Percentiles rank a stretch among this genome's conserved stretches.
Conservation (phyloP, 37 sponge, comb jelly and placozoan species). For the Axinella damicornis region DNA sequence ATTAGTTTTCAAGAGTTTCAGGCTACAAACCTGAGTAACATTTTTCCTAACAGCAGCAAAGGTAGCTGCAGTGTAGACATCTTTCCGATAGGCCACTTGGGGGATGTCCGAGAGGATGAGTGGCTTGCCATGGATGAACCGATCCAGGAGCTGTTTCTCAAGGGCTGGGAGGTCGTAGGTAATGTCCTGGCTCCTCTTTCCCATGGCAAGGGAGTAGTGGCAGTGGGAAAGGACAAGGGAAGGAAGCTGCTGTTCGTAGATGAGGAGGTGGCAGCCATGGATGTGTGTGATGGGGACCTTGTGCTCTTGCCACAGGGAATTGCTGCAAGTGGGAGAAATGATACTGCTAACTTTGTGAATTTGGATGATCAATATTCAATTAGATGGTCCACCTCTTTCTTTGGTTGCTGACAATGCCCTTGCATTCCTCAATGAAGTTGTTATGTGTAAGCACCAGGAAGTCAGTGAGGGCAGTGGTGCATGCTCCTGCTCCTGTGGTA, state of each 20-base stretch:
- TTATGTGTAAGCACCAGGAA: conserved; percentile 68
- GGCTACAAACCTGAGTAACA: conserved; percentile 13
- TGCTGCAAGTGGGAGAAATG: no score
- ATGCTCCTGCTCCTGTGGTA: conserved; percentile 56
- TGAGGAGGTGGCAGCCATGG: conserved; percentile 60
- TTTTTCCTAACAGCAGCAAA: conserved; percentile 66
- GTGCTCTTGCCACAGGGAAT: conserved; percentile 34
- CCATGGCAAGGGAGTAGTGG: conserved; percentile 74
- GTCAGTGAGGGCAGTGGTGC: conserved; percentile 65
- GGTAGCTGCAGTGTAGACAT: conserved; percentile 45
- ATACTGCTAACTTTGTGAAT: no score
- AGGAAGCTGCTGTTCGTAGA: conserved; percentile 60
- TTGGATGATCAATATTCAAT: no score
- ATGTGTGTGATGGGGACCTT: conserved; percentile 62
- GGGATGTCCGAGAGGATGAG: conserved; percentile 60
- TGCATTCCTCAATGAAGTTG: conserved; percentile 58
- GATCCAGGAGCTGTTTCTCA: conserved; percentile 71
- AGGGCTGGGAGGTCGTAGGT: conserved; percentile 71
- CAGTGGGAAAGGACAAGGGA: conserved; percentile 78
- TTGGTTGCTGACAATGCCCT: neutral
- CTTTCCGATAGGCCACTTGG: conserved; percentile 56
- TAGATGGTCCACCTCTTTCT: no score
- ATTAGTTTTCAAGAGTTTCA: no score
- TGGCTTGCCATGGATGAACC: conserved; percentile 77
- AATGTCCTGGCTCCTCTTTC: conserved; percentile 64